Conservation (phyloP, 2,113 vertebrate genomes). For the Merops nubicus region DNA sequence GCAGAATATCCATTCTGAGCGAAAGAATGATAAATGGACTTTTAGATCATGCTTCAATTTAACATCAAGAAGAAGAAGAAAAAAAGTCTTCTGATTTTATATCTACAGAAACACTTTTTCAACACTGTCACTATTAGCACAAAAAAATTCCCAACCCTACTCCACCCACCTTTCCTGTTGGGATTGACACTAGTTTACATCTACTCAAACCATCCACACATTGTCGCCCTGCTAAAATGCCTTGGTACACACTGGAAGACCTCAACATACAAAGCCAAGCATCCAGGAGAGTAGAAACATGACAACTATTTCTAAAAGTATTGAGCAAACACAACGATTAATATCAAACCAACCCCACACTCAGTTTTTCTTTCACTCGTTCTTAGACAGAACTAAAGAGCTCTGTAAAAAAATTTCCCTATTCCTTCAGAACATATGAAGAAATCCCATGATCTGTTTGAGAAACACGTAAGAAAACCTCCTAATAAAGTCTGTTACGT, state of each 20-base stretch:
- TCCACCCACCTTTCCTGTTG: not conserved
- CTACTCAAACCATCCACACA: not conserved
- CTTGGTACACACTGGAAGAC: not conserved
- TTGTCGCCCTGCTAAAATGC: not conserved
- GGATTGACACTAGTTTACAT: not conserved
- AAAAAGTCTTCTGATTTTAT: not conserved
- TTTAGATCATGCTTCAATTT: not conserved
- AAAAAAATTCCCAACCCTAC: not conserved
- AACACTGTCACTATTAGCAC: too few relatives aligned
- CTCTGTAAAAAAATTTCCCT: not conserved
- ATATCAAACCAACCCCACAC: not conserved
- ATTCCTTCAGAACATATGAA: not conserved
- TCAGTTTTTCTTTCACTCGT: not conserved
- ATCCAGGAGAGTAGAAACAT: not conserved
- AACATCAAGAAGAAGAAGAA: not conserved
- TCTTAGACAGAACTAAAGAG: not conserved
- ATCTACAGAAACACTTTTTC: not conserved
- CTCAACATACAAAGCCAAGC: not conserved
- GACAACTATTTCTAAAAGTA: not conserved
- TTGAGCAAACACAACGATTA: not conserved
- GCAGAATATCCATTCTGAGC: not conserved
- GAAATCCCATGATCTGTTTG: not conserved
- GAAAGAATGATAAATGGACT: not conserved
- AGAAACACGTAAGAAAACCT: not conserved
- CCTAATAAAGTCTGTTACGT: not conserved